A percentile compares a stretch with the other conserved stretches of the same genome.
Evolutionary conservation across 2,888 invertebrate species (phyloP).

Genomic region (Sturmia bella): DNA sequence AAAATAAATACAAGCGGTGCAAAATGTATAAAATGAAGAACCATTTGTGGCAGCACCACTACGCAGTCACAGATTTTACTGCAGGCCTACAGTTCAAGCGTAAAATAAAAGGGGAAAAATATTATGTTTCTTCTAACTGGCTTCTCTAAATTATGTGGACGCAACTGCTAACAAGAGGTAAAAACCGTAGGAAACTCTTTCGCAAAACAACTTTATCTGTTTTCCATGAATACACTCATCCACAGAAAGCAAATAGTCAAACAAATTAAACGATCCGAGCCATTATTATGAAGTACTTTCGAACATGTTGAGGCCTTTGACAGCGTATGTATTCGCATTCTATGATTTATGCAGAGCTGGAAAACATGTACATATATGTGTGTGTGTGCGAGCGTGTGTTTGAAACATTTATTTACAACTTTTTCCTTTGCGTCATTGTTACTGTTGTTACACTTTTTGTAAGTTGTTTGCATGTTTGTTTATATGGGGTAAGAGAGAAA

Average conservation of each 20-base stretch:
- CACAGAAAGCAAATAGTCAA: slow-evolving; percentile 6
- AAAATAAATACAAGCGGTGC: neutral
- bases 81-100: neutral
- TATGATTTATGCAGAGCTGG: neutral
- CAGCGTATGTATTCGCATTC: neutral
- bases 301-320: slow-evolving; percentile 19
- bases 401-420: slow-evolving; percentile 27
- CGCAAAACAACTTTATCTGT: neutral
- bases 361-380: too few species aligned
- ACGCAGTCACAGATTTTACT: neutral
- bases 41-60: neutral
- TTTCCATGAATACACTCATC: neutral
- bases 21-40: slow-evolving; percentile 9
- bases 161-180: neutral
- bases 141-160: slow-evolving; percentile 23
- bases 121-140: neutral
- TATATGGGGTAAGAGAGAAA: neutral
- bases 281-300: slow-evolving; percentile 33
- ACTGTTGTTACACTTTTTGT: slow-evolving; percentile 12
- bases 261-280: slow-evolving; percentile 28
- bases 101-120: slow-evolving; percentile 11
- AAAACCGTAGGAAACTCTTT: neutral
- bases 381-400: neutral
- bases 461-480: slow-evolving; percentile 9
- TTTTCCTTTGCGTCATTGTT: slow-evolving; percentile 15